phyloP scores from a whole-genome alignment of 92 coral and sea anemone genomes.

The Blastomussa wellsi region DNA sequence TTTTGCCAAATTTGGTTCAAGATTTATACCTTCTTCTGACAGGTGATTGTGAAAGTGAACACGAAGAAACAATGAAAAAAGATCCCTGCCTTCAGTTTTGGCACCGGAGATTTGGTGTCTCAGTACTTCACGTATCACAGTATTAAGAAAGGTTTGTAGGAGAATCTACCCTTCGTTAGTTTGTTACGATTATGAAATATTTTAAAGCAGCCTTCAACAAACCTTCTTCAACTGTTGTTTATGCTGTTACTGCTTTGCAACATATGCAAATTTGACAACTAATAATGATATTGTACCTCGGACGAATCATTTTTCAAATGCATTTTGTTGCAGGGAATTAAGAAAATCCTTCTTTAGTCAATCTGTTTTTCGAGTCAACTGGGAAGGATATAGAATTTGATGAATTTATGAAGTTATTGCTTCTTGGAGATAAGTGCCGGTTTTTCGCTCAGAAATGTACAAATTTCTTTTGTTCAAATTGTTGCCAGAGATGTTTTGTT shows the following conservation, averaged over 20 bases:
- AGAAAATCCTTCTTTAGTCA: not conserved
- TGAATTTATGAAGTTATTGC: not conserved
- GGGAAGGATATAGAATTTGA: not conserved
- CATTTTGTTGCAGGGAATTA: not conserved
- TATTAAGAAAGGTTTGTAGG: constrained; percentile 19
- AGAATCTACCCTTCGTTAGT: not conserved
- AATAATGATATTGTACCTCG: not conserved
- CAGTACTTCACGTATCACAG: too few relatives aligned
- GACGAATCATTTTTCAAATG: not conserved
- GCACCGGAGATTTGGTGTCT: not conserved
- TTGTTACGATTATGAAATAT: not conserved
- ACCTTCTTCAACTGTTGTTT: not conserved
- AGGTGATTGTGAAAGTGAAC: constrained; percentile 4
- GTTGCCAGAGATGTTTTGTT: not conserved
- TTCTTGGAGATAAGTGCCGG: not conserved
- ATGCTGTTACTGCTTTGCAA: not conserved
- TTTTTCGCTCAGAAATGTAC: not conserved
- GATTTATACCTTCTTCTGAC: not conserved
- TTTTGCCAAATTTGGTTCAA: constrained; percentile 4
- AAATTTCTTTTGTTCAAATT: not conserved
- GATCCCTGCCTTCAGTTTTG: not conserved
- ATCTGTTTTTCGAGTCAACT: not conserved
- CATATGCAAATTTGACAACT: constrained; percentile 8
- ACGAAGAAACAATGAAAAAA: not conserved
- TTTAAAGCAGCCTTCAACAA: not conserved